Base-by-base conservation (phyloP, 2,113 vertebrate species). In the Ictalurus punctatus region DNA sequence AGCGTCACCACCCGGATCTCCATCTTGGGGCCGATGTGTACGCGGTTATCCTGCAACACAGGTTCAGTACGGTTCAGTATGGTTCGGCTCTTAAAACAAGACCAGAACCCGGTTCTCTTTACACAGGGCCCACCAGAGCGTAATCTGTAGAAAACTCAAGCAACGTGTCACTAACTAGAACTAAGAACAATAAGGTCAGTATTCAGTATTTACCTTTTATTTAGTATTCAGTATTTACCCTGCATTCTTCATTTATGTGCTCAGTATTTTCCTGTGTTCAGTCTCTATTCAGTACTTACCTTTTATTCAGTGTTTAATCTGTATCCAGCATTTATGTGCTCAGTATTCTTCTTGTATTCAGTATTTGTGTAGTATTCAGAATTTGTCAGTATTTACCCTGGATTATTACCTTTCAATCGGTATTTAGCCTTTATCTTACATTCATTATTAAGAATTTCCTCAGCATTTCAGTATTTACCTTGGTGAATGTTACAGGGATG, bases 1-100 rank as follows among this genome's bases (percentile, higher is more conserved):
- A 99, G 94, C 14, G 98, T 99, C 67, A 99, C 98, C 71, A 99
- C 98, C 0, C 98, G 97, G 92, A 99, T 99, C 96, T 99, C 98
- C 98, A 99, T 99, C 95, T 99, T 99, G 88, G 98, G 98, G 88
- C 98, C 98, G 88, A 99, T 99, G 94, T 99, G 98, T 86, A 99
- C 98, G 88, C 98, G 96, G 93, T 99, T 99, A 94, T 99, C 98
- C 98, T 99, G 87, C 3, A 78, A 92, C 25, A 52, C 37, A 88
- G 17, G 6, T 17, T 54, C 71, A 8, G 44, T 13, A 23, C 69
- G 16, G 63, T 67, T 30, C 67, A 27, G 48, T 54, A 52, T 23
- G 40, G 71, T 74, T 40, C 69, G 17, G 30, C 6, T 69, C 65
- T 34, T 71, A 34, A 30, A 40, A 37, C 71, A 74, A 74, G 16